Percentiles rank a stretch among this genome's conserved stretches.
Evolutionary conservation across 2,797 vertebrate species (phyloP).

Genomic region (Rhinatrema bivittatum): DNA sequence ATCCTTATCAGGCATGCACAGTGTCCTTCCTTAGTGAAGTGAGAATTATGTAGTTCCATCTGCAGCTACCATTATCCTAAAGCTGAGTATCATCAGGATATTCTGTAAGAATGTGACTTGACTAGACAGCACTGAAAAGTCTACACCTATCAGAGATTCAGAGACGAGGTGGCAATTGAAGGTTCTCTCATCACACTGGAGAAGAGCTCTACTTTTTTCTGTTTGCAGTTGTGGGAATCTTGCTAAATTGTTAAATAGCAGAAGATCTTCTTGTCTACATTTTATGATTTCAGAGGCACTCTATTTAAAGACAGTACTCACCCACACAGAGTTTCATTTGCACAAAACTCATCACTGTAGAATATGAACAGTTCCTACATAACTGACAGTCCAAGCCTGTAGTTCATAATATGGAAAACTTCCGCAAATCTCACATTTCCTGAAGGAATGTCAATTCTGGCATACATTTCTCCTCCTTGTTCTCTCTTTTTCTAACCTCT

Average conservation of each 20-base stretch:
- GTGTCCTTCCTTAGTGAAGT: too few relatives aligned
- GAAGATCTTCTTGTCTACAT: constrained; percentile 40
- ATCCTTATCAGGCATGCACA: too few relatives aligned
- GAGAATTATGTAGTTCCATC: too few relatives aligned
- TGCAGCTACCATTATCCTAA: too few relatives aligned
- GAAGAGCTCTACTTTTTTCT: constrained; percentile 4
- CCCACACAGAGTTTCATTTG: constrained; percentile 51
- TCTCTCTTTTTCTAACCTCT: constrained; percentile 40
- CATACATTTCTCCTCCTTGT: constrained; percentile 16
- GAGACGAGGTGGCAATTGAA: neutral
- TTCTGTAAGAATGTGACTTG: too few relatives aligned
- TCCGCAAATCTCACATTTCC: constrained; percentile 39
- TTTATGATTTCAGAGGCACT: constrained; percentile 39
- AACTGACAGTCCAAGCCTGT: constrained; percentile 45
- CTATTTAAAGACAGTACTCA: constrained; percentile 43
- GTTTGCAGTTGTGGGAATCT: constrained; percentile 32
- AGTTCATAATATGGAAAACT: constrained; percentile 47
- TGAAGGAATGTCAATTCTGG: constrained; percentile 36
- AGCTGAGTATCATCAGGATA: too few relatives aligned
- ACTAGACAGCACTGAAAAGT: neutral
- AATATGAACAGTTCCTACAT: constrained; percentile 40
- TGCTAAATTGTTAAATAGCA: constrained; percentile 36
- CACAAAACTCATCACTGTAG: constrained; percentile 43
- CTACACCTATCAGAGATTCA: neutral
- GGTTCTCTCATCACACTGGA: neutral